Conservation (phyloP, 1,140 invertebrate species). For the Drosophila lacertosa region DNA sequence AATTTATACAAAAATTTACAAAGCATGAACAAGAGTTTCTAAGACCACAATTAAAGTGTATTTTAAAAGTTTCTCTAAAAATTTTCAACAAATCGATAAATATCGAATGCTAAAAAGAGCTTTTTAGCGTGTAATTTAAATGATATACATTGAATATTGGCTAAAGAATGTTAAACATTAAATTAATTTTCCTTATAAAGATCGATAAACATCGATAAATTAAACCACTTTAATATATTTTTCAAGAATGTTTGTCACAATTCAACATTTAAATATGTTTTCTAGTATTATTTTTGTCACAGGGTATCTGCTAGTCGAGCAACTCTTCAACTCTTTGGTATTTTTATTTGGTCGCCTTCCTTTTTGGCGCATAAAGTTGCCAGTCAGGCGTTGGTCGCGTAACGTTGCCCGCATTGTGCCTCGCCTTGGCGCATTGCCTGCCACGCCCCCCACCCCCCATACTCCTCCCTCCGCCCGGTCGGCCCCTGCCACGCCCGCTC, state of each 20-base stretch:
- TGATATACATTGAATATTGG: neutral
- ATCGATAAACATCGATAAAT: conserved; percentile 12
- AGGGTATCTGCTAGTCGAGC: neutral
- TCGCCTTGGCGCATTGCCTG: conserved; percentile 1
- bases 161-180: neutral
- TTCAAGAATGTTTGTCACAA: too few relatives aligned
- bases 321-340: neutral
- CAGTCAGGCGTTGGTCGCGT: conserved; percentile 21
- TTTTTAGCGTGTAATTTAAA: too few relatives aligned
- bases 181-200: neutral
- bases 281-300: neutral
- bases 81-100: conserved; percentile 7
- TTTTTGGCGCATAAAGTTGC: conserved; percentile 45
- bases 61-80: too few relatives aligned
- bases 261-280: too few relatives aligned
- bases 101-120: neutral
- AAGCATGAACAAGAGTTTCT: too few relatives aligned
- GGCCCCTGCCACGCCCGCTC: conserved; percentile 1
- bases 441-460: neutral
- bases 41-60: too few relatives aligned
- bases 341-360: neutral
- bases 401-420: conserved; percentile 74
- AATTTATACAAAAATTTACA: too few relatives aligned
- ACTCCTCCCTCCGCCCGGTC: neutral
- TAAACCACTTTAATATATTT: too few relatives aligned